These are phyloP conservation scores for Lagria hirta DNA, from an alignment of 2,888 invertebrate species.

Conservation along the genomic window DNA sequence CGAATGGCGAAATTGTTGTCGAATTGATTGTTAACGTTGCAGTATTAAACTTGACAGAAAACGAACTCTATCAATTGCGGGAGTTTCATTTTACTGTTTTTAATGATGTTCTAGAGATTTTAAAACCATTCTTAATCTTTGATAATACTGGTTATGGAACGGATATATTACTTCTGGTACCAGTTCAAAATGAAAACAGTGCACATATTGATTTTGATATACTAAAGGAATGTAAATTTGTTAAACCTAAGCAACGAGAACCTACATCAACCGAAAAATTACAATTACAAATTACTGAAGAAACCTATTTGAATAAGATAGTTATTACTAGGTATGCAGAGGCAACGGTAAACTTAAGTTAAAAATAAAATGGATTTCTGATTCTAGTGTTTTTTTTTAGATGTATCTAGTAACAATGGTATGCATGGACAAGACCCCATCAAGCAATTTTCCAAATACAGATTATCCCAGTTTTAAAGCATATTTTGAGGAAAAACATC, in stretches of 20 bases:
- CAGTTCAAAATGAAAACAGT: conserved; percentile 40
- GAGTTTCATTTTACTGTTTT: conserved; percentile 78
- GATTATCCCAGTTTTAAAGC: conserved; percentile 66
- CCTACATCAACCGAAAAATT: conserved; percentile 57
- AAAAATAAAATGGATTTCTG: no score
- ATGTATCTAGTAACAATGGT: conserved; percentile 72
- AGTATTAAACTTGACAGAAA: conserved; percentile 51
- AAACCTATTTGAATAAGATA: conserved; percentile 70
- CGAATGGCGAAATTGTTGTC: conserved; percentile 62
- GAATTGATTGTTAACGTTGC: conserved; percentile 58
- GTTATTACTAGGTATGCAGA: conserved; percentile 83
- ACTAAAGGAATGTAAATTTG: conserved; percentile 54
- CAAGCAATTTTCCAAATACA: conserved; percentile 66
- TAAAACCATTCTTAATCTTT: conserved; percentile 59
- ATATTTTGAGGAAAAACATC: conserved; percentile 78
- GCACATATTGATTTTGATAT: conserved; percentile 64
- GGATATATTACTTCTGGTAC: conserved; percentile 54
- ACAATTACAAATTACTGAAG: conserved; percentile 57
- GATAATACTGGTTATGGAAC: conserved; percentile 60
- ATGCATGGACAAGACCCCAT: conserved; percentile 65
- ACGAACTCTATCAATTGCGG: conserved; percentile 58
- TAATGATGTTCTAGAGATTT: conserved; percentile 65
- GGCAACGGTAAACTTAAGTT: conserved; percentile 49
- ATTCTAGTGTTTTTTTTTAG: conserved; percentile 43
- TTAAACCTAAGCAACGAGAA: conserved; percentile 51